Evolutionary conservation across 1,140 invertebrate species (phyloP).

Genomic region (Pristionchus pacificus): DNA sequence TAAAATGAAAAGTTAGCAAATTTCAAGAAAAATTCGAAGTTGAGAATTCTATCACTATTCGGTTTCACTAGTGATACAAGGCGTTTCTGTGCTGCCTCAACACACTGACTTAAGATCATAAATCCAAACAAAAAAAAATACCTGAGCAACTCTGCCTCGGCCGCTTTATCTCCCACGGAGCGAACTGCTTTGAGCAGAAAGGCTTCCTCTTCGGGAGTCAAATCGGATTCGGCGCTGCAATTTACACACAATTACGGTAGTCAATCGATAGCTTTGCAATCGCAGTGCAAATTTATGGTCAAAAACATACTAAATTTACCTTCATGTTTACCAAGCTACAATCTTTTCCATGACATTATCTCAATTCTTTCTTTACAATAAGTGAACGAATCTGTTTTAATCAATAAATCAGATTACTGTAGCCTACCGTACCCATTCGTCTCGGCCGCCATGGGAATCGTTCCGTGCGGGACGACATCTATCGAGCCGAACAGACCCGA

Average conservation of each 20-base stretch:
- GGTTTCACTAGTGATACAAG: no score
- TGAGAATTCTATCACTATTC: no score
- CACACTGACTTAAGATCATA: slow-evolving; percentile 20
- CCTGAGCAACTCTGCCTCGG: slow-evolving; percentile 17
- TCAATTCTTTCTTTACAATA: no score
- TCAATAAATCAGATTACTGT: background rate
- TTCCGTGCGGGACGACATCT: background rate
- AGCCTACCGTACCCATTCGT: background rate
- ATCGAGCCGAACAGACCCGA: background rate
- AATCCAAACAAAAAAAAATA: slow-evolving; percentile 17
- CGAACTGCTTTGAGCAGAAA: slow-evolving; percentile 48
- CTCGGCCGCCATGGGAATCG: background rate
- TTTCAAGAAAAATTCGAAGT: no score
- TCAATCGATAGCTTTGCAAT: no score
- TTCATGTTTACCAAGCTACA: no score
- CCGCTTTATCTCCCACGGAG: slow-evolving; percentile 15
- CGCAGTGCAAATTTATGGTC: no score
- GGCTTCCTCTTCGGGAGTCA: slow-evolving; percentile 43
- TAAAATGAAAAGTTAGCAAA: no score
- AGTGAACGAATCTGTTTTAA: no score
- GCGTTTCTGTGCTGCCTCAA: no score
- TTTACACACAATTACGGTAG: background rate
- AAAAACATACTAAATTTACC: no score
- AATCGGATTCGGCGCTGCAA: slow-evolving; percentile 1
- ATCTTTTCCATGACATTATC: no score